Conservation (phyloP, 2,797 vertebrate genomes). For the Fundulus diaphanus region DNA sequence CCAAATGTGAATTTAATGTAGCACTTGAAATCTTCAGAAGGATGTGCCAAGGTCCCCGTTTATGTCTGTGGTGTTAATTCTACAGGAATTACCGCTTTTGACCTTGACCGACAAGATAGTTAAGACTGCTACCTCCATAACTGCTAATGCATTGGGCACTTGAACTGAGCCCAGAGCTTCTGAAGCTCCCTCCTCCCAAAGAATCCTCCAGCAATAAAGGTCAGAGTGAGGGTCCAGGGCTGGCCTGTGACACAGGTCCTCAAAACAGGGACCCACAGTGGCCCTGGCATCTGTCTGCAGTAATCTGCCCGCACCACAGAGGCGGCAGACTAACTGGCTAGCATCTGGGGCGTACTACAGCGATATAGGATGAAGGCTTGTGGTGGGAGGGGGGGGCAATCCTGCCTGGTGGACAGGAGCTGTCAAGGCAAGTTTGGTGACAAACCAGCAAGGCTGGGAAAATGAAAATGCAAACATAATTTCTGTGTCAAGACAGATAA, state of each 20-base stretch:
- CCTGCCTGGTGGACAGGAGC: slow-evolving; percentile 91
- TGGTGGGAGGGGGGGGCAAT: slow-evolving; percentile 68
- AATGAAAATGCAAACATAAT: slow-evolving; percentile 96
- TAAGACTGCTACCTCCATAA: slow-evolving; percentile 30
- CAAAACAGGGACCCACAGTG: slow-evolving; percentile 84
- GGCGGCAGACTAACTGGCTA: slow-evolving; percentile 83
- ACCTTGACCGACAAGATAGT: slow-evolving; percentile 46
- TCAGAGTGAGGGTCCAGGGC: slow-evolving; percentile 89
- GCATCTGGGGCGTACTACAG: slow-evolving; percentile 81
- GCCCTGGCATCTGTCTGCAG: slow-evolving; percentile 94
- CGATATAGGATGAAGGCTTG: slow-evolving; percentile 68
- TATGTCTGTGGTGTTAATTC: slow-evolving; percentile 36
- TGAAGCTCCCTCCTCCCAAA: slow-evolving; percentile 62
- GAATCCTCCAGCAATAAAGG: slow-evolving; percentile 90
- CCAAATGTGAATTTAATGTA: slow-evolving; percentile 7
- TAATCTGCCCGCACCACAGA: slow-evolving; percentile 81
- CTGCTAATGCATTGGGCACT: slow-evolving; percentile 43
- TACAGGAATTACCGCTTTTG: slow-evolving; percentile 25
- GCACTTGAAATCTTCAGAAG: slow-evolving; percentile 13
- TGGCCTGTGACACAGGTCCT: slow-evolving; percentile 89
- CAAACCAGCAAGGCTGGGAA: slow-evolving; percentile 85
- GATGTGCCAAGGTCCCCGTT: slow-evolving; percentile 17
- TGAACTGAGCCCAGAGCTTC: slow-evolving; percentile 56
- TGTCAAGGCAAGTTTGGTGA: slow-evolving; percentile 91
- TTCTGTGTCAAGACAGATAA: slow-evolving; percentile 89